phyloP scores from a whole-genome alignment of 2,888 invertebrate genomes.

The Thalpophila matura region DNA sequence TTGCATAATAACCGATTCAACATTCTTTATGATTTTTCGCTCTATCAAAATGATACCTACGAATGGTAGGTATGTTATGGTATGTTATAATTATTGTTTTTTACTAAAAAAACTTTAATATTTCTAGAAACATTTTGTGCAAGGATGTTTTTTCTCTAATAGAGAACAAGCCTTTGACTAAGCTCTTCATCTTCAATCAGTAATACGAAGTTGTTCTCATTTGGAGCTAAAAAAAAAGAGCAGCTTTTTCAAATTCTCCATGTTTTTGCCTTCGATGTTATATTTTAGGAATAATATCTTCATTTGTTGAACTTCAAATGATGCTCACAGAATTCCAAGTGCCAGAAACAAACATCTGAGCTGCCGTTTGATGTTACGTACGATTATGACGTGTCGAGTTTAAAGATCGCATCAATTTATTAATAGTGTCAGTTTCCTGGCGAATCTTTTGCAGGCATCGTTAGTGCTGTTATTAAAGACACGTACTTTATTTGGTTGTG shows the following conservation, averaged over 20 bases:
- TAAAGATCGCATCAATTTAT: conserved; percentile 57
- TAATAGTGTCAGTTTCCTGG: conserved; percentile 54
- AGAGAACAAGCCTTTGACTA: neutral
- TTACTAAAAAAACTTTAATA: too few relatives aligned
- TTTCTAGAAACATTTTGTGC: neutral
- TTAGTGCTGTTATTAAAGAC: conserved; percentile 8
- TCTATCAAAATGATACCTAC: neutral
- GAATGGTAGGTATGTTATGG: neutral
- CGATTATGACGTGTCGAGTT: conserved; percentile 50
- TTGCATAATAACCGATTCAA: conserved; percentile 73
- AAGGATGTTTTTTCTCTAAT: neutral
- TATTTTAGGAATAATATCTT: too few relatives aligned
- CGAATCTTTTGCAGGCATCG: conserved; percentile 39
- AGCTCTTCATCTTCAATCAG: neutral
- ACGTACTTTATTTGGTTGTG: conserved; percentile 6
- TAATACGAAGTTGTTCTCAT: neutral
- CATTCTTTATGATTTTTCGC: conserved; percentile 54
- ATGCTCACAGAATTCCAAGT: conserved; percentile 2
- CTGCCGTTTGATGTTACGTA: conserved; percentile 54
- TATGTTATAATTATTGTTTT: too few relatives aligned
- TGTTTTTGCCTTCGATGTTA: too few relatives aligned
- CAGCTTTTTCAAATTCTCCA: too few relatives aligned
- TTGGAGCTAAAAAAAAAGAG: too few relatives aligned
- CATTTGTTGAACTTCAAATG: conserved; percentile 3
- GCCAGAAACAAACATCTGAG: conserved; percentile 23